A percentile compares a stretch with the other conserved stretches of the same genome.
These are phyloP conservation scores for Phymorhynchus buccinoides DNA, from an alignment of 1,140 invertebrate genomes.

Conservation along the genomic window DNA sequence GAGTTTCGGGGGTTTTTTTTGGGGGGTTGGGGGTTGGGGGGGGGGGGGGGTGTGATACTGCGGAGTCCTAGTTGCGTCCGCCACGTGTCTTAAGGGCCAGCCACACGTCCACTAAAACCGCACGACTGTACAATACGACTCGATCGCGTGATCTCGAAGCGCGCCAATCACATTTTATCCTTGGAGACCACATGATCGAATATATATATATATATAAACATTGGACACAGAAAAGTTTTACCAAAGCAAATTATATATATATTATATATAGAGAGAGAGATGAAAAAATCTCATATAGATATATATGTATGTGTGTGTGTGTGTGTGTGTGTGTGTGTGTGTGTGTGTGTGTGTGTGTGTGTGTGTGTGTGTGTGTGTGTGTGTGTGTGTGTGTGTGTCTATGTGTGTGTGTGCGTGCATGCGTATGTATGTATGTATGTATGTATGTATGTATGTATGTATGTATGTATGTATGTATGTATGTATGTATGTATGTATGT, in stretches of 20 bases:
- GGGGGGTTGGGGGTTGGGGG: neutral
- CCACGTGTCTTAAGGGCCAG: no score
- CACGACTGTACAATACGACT: no score
- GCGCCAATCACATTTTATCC: no score
- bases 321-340: neutral
- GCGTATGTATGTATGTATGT: neutral
- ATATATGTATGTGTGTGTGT: neutral
- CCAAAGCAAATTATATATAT: no score
- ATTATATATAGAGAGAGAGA: no score
- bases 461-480: conserved; percentile 8
- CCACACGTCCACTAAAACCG: no score
- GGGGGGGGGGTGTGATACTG: neutral
- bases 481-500: neutral
- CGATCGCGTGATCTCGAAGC: no score
- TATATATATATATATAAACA: no score
- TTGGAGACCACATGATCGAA: no score
- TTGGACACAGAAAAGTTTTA: no score
- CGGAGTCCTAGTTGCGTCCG: no score
- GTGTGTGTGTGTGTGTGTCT: conserved; percentile 22
- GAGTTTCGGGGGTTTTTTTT: conserved; percentile 27
- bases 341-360: neutral
- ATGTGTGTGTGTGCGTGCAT: neutral
- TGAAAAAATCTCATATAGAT: no score
- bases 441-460: neutral
- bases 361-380: neutral